Conservation (phyloP, 2,797 vertebrate species). For the Lateolabrax maculatus region DNA sequence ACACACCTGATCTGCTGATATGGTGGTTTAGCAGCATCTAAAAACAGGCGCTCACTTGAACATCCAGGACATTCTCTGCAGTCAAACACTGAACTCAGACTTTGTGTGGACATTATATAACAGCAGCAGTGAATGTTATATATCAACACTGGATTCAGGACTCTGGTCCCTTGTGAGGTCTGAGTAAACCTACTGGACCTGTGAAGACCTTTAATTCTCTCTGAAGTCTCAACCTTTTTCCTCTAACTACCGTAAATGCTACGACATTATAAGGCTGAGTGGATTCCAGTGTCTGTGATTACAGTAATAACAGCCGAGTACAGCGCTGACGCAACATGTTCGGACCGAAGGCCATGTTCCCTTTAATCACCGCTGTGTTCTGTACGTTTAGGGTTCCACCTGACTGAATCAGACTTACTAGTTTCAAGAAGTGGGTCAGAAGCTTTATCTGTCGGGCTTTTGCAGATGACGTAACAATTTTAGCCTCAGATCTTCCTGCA, state of each 20-base stretch:
- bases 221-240: too few relatives aligned
- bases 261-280: not conserved
- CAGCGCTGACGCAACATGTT: not conserved
- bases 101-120: not conserved
- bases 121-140: not conserved
- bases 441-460: too few relatives aligned
- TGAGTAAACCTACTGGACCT: not conserved
- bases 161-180: not conserved
- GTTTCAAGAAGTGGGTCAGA: too few relatives aligned
- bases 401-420: too few relatives aligned
- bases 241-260: not conserved
- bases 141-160: not conserved
- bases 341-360: too few relatives aligned
- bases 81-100: not conserved
- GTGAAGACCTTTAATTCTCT: not conserved
- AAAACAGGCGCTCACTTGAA: slow-evolving; percentile 57
- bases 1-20: slow-evolving; percentile 44
- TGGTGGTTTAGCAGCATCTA: slow-evolving; percentile 19
- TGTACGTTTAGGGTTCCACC: not conserved
- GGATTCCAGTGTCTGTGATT: not conserved
- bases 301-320: not conserved
- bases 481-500: too few relatives aligned
- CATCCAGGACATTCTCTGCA: slow-evolving; percentile 18
- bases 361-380: not conserved
- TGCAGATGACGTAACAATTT: too few relatives aligned